Evolutionary conservation across 2,888 invertebrate species (phyloP), one percentile per base, ranked within the genome.

Genomic region (Eurytoma californica): DNA sequence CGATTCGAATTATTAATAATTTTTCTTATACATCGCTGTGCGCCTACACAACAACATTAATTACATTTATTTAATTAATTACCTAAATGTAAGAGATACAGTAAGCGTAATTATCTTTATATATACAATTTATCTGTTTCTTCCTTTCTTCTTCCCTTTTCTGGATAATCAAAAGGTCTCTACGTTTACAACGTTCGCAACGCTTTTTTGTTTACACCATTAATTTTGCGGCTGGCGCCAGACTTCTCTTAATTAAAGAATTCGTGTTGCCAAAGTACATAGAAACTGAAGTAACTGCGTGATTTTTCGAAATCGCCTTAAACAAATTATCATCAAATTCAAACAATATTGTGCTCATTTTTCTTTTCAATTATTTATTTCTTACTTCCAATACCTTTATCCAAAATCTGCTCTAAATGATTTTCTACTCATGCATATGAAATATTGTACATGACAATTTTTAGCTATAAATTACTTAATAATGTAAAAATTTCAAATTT

Each of bases 51-150:
- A 89, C 88, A 89, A 89, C 89, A 89, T 88, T 88, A 89, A 90
- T 89, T 90, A 89, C 88, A 90, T 87, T 90, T 88, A 89, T 88
- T 88, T 86, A 88, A 88, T 89, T 89, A 88, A 88, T 89, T 60
- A 88, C 86, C 88, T 89, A 89, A 88, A 88, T 88, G 85, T 89
- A 89, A 89, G 89, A 89, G 89, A 88, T 89, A 89, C 88, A 89
- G 85, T 89, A 89, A 89, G 89, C 89, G 89, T 89, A 89, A 89
- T 89, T 89, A 89, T 89, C 87, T 89, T 87, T 89, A 88, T 88
- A 87, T 88, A 84, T 88, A 88, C 87, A 88, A 87, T 86, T 87
- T 87, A 86, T 87, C 84, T 84, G 61, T 85, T 85, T 85, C 47
- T 86, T 57, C 24, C n/a, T 13, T 66, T 68, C 39, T 30, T 60